A percentile compares a stretch with the other conserved stretches of the same genome.
phyloP scores from a whole-genome alignment of 37 sponge, comb jelly and placozoan genomes.

The Ianthella basta region DNA sequence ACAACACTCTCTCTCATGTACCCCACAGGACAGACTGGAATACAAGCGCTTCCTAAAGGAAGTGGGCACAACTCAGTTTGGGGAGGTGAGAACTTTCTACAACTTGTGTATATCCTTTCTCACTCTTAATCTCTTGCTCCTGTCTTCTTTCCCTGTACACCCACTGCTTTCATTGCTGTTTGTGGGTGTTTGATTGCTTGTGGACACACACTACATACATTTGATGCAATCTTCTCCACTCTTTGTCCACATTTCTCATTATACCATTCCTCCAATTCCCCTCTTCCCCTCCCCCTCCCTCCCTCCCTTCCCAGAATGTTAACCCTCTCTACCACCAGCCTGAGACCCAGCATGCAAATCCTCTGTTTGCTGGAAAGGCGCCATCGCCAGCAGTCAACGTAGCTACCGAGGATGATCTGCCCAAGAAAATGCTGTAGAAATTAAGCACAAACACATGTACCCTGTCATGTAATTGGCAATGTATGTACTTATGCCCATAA shows the following conservation, averaged over 20 bases:
- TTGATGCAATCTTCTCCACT: no score
- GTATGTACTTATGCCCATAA: no score
- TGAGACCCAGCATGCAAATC: slow-evolving; percentile 22
- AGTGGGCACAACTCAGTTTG: slow-evolving; percentile 21
- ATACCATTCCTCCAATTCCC: neutral
- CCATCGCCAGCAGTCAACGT: neutral
- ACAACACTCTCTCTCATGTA: no score
- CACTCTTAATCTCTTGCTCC: no score
- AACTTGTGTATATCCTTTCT: no score
- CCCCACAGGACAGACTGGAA: slow-evolving; percentile 1
- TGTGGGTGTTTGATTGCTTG: no score
- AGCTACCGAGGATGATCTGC: neutral
- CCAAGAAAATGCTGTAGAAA: slow-evolving; percentile 7
- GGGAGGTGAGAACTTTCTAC: neutral
- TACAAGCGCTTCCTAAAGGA: slow-evolving; percentile 25
- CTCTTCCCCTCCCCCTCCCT: neutral
- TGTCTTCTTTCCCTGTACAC: no score
- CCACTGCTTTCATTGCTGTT: no score
- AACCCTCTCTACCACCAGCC: slow-evolving; percentile 29
- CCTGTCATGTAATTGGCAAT: no score
- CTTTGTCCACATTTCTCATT: no score
- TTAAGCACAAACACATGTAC: neutral
- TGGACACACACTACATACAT: no score
- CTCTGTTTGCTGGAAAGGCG: slow-evolving; percentile 26
- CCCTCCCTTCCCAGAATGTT: neutral